Conservation (phyloP, 2,888 invertebrate genomes). For the Zygaena filipendulae region DNA sequence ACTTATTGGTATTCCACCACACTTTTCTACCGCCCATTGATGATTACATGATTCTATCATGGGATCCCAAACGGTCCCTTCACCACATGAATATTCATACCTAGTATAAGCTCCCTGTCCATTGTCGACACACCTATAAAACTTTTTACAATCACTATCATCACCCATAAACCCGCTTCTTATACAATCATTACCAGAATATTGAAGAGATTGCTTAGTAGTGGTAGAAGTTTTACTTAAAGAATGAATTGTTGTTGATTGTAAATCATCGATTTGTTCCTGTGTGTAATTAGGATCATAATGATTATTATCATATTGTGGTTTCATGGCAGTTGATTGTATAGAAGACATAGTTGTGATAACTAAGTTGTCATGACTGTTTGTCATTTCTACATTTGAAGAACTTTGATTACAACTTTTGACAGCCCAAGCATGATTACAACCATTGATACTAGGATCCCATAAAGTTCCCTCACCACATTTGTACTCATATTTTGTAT, state of each 20-base stretch:
- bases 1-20: no score
- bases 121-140: conserved; percentile 79
- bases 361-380: neutral
- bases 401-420: conserved; percentile 18
- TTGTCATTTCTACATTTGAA: no score
- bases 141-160: conserved; percentile 75
- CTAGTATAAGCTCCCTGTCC: conserved; percentile 69
- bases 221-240: conserved; percentile 14
- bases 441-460: conserved; percentile 66
- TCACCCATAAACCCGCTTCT: conserved; percentile 77
- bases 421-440: conserved; percentile 61
- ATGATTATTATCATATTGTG: no score
- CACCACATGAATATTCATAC: conserved; percentile 78
- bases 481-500: conserved; percentile 62
- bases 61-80: conserved; percentile 82
- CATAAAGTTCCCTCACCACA: conserved; percentile 72
- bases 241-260: neutral
- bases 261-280: conserved; percentile 6
- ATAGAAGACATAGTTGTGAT: no score
- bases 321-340: no score
- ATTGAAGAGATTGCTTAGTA: conserved; percentile 8
- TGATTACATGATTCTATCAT: conserved; percentile 76
- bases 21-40: conserved; percentile 49
- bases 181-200: conserved; percentile 36
- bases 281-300: no score